Evolutionary conservation across 2,797 vertebrate genomes (phyloP).

Genomic region (Xyrichtys novacula): DNA sequence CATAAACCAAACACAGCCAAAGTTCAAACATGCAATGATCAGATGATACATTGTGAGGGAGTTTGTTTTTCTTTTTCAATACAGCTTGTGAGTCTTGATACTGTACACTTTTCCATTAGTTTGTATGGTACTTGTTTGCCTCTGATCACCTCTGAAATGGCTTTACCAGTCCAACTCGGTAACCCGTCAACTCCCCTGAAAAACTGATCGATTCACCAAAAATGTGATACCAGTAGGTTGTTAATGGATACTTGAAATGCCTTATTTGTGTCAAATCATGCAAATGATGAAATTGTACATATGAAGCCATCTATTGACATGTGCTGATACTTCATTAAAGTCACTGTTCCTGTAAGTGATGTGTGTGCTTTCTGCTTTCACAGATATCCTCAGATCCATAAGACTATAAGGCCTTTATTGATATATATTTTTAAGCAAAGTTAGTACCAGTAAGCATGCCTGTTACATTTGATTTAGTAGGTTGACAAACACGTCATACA

Average conservation of each 20-base stretch:
- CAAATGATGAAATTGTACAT: conserved; percentile 68
- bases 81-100: conserved; percentile 61
- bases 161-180: conserved; percentile 55
- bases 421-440: no score
- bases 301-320: conserved; percentile 69
- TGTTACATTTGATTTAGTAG: no score
- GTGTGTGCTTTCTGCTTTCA: conserved; percentile 28
- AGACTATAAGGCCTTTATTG: no score
- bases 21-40: conserved; percentile 28
- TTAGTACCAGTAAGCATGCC: no score
- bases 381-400: no score
- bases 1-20: conserved; percentile 60
- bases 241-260: conserved; percentile 83
- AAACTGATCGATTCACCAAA: conserved; percentile 71
- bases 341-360: conserved; percentile 65
- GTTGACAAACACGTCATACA: no score
- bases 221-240: conserved; percentile 69
- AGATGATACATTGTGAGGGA: conserved; percentile 23
- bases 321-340: conserved; percentile 78
- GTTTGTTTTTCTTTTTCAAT: conserved; percentile 41
- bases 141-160: conserved; percentile 65
- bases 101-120: conserved; percentile 65
- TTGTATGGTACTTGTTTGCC: conserved; percentile 67
- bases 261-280: conserved; percentile 82
- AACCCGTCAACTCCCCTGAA: conserved; percentile 55